Conservation (phyloP, 2,113 vertebrate species). For the Nycticorax nycticorax region DNA sequence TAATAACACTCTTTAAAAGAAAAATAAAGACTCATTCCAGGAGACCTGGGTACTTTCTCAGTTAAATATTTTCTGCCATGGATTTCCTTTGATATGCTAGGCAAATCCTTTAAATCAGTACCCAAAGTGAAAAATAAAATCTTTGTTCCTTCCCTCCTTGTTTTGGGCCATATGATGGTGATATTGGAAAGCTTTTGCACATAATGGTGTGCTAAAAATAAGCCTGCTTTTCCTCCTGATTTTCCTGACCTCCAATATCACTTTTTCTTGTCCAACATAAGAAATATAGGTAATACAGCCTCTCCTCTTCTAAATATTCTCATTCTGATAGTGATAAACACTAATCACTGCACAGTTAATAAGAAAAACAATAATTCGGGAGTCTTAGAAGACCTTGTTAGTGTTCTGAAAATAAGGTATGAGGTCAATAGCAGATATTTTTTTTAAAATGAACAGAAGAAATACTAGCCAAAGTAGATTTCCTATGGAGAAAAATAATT, state of each 20-base stretch:
- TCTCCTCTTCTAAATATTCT: background rate
- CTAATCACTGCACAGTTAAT: background rate
- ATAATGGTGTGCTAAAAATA: background rate
- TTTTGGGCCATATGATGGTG: background rate
- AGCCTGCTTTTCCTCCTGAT: background rate
- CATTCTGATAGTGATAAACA: background rate
- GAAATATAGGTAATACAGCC: background rate
- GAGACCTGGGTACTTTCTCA: background rate
- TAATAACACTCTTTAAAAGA: background rate
- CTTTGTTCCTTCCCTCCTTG: background rate
- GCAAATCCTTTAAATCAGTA: background rate
- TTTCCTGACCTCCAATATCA: background rate
- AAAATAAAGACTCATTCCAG: background rate
- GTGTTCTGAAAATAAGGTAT: background rate
- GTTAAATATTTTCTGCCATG: background rate
- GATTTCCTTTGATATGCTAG: background rate
- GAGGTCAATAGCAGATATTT: background rate
- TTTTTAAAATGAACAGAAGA: background rate
- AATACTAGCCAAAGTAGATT: background rate
- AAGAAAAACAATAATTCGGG: background rate
- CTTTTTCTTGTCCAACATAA: background rate
- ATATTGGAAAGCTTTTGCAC: background rate
- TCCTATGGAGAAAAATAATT: background rate
- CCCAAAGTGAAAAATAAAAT: fast-evolving
- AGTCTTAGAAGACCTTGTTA: background rate